Conservation (phyloP, 1,140 invertebrate genomes). For the Drosophila micromelanica region DNA sequence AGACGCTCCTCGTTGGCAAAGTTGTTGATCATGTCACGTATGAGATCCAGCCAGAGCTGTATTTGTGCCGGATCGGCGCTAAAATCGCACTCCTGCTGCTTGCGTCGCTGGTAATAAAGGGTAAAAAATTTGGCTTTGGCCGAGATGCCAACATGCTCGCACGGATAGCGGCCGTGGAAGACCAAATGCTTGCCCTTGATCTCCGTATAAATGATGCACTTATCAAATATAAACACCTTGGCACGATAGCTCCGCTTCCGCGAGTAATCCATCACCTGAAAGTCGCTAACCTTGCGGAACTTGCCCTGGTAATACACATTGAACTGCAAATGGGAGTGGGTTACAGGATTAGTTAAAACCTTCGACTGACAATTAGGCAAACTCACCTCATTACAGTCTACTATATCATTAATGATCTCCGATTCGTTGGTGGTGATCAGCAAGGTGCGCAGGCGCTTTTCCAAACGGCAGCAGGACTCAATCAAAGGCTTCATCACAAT, state of each 20-base stretch:
- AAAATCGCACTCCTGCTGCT: constrained; percentile 82
- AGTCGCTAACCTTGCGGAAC: constrained; percentile 79
- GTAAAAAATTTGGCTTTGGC: constrained; percentile 74
- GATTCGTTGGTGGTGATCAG: constrained; percentile 81
- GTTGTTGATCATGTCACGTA: constrained; percentile 76
- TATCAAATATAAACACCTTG: constrained; percentile 84
- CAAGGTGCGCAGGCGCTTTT: constrained; percentile 74
- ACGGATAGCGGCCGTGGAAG: constrained; percentile 82
- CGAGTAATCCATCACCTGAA: constrained; percentile 69
- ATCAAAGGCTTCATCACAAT: constrained; percentile 75
- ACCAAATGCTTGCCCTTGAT: constrained; percentile 76
- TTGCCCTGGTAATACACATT: constrained; percentile 82
- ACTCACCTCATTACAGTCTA: constrained; percentile 78
- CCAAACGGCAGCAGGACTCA: constrained; percentile 78
- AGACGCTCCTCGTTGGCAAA: constrained; percentile 71
- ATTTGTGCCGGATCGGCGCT: constrained; percentile 62
- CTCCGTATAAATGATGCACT: constrained; percentile 84
- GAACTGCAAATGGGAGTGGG: constrained; percentile 54
- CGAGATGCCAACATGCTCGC: constrained; percentile 75
- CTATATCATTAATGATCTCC: constrained; percentile 81
- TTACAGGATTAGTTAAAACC: background rate
- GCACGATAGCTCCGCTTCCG: constrained; percentile 68
- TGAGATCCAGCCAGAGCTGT: constrained; percentile 68
- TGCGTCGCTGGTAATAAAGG: constrained; percentile 73
- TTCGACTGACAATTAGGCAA: background rate